These are phyloP conservation scores for Eretmochelys imbricata DNA, from an alignment of 2,113 vertebrate species.

Conservation along the genomic window DNA sequence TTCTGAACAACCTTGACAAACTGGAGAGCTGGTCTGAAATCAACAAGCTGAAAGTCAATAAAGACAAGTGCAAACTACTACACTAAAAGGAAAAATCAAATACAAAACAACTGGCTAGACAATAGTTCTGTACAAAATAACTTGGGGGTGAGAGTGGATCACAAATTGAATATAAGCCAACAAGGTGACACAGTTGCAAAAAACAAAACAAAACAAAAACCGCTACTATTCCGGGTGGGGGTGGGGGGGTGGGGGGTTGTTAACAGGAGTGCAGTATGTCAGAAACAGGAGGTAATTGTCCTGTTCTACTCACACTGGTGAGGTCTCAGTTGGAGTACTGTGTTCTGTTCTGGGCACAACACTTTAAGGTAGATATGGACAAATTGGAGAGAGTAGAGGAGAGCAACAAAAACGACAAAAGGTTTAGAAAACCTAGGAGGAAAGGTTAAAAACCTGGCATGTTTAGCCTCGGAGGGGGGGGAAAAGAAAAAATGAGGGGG, in stretches of 20 bases:
- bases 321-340: not conserved
- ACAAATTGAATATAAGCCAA: not conserved
- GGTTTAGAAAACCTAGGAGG: no score
- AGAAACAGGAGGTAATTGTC: not conserved
- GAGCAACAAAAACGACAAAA: no score
- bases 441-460: no score
- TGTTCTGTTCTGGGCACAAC: not conserved
- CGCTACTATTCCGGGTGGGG: not conserved
- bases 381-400: not conserved
- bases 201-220: not conserved
- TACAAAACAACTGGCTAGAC: not conserved
- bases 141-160: not conserved
- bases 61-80: not conserved
- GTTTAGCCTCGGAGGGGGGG: no score
- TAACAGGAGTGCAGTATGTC: not conserved
- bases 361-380: not conserved
- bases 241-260: not conserved
- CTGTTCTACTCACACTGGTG: not conserved
- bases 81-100: not conserved
- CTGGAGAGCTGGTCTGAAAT: not conserved
- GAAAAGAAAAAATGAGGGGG: fast-evolving
- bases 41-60: not conserved
- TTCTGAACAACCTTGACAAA: not conserved
- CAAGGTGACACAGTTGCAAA: not conserved
- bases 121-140: not conserved